Evolutionary conservation across 2,113 vertebrate species (phyloP).

Genomic region (Lipophrys pholis): DNA sequence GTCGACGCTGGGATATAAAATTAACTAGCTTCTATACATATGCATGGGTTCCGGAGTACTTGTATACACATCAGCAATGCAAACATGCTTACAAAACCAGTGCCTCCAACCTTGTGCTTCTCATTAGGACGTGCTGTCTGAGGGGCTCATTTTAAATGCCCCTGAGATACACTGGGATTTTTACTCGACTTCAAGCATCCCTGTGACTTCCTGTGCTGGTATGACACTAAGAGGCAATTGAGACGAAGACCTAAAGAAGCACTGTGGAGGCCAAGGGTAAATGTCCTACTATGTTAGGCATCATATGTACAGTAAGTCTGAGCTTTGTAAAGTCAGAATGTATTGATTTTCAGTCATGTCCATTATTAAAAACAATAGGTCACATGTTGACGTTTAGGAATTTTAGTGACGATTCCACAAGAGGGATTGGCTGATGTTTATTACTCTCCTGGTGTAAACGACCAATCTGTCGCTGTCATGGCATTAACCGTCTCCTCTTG

Average conservation of each 20-base stretch:
- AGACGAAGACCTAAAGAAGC: constrained; percentile 15
- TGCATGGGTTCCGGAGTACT: not conserved
- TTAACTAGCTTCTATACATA: constrained; percentile 39
- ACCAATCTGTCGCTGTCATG: constrained; percentile 39
- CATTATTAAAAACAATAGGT: not conserved
- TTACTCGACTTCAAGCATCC: constrained; percentile 10
- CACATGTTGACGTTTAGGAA: constrained; percentile 20
- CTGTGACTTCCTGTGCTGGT: constrained; percentile 45
- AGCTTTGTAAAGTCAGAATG: not conserved
- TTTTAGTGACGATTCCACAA: constrained; percentile 32
- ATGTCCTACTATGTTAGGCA: not conserved
- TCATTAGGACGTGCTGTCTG: constrained; percentile 22
- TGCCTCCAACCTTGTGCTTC: constrained; percentile 7
- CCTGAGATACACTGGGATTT: constrained; percentile 10
- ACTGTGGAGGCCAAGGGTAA: constrained; percentile 12
- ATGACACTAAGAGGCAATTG: constrained; percentile 58
- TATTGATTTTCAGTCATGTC: constrained; percentile 1
- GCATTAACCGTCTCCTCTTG: constrained; percentile 24
- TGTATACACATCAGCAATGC: constrained; percentile 11
- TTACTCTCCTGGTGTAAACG: constrained; percentile 29
- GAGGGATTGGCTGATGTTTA: constrained; percentile 39
- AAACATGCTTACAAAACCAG: constrained; percentile 26
- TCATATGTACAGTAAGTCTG: not conserved
- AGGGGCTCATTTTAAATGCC: constrained; percentile 17
- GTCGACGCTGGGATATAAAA: constrained; percentile 35